Evolutionary conservation across 2,113 vertebrate genomes (phyloP), one percentile per base, ranked within the genome.

Genomic region (Columbina picui): DNA sequence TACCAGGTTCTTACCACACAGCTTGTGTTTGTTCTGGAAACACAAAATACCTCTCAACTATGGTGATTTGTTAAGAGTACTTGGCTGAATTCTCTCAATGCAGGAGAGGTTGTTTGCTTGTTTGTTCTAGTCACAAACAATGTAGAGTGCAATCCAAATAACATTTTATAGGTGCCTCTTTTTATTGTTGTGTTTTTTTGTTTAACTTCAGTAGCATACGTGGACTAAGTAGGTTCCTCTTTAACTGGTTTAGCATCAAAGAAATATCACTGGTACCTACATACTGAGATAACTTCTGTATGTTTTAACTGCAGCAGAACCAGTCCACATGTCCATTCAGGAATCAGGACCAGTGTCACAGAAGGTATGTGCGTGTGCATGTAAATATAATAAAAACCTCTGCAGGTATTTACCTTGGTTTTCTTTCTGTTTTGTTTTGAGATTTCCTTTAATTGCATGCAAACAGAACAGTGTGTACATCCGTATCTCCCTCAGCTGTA

Each of bases 281-380:
- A 34, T 89, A 26, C 36, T 87, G 38, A 89, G 21, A 53, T 80
- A 80, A 50, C 32, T 76, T 81, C 25, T 45, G 6, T 92, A 5
- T 84, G 41, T 92, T 95, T 93, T 76, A 85, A 59, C 60, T 80
- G 29, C 90, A 98, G 97, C 64, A 91, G 95, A 93, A 75, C 84
- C 88, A 20, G 53, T 97, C 89, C 97, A 75, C 43, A 61, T 89
- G 45, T 94, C 98, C 36, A 55, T 98, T 92, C 96, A 98, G 76
- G 98, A 98, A 91, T 97, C 96, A 0, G 96, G 84, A 96, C 27
- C 74, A 59, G 81, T 55, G 41, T 61, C 87, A 34, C 29, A 68
- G 65, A 93, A 91, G 98, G 98, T 98, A 97, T 41, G 85, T 91
- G 39, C n/a, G 9, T 78, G 30, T 73, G 16, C 45, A 11, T 87